Percentiles rank a stretch among this genome's conserved stretches.
These are phyloP conservation scores for Hymenochirus boettgeri DNA, from an alignment of 2,113 vertebrate genomes.

Conservation along the genomic window DNA sequence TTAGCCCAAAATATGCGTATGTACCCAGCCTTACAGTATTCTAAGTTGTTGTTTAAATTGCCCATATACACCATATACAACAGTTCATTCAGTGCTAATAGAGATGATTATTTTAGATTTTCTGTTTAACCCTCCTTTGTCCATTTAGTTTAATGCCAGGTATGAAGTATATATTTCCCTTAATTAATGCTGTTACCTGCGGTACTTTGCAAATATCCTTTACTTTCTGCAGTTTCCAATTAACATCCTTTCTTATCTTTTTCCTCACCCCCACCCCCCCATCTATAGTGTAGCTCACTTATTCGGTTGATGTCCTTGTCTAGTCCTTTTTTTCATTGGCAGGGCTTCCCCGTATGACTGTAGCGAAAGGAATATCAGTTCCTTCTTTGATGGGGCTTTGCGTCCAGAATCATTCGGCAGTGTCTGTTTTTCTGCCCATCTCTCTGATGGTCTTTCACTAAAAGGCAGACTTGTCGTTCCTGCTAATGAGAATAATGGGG, in stretches of 20 bases:
- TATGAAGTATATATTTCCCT: no score
- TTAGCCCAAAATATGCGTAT: no score
- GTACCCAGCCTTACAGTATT: no score
- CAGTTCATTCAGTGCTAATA: no score
- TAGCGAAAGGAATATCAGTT: constrained; percentile 38
- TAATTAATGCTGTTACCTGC: no score
- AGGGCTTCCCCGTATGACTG: constrained; percentile 20
- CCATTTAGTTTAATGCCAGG: no score
- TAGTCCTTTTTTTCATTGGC: constrained; percentile 27
- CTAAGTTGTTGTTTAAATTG: no score
- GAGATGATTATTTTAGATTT: no score
- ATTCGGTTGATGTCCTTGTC: constrained; percentile 38
- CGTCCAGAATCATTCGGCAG: background rate
- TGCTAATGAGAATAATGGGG: constrained; percentile 14
- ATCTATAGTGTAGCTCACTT: constrained; percentile 24
- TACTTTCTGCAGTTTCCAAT: constrained; percentile 35
- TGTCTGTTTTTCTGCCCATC: constrained; percentile 29
- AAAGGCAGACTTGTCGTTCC: constrained; percentile 12
- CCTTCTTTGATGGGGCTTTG: constrained; percentile 18
- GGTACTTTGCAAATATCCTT: constrained; percentile 15
- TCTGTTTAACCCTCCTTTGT: no score
- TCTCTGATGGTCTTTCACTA: constrained; percentile 1
- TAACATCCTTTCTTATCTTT: constrained; percentile 37
- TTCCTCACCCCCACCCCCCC: constrained; percentile 10
- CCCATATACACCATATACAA: no score